Percentiles rank a stretch among this genome's conserved stretches.
phyloP scores from a whole-genome alignment of 2,888 invertebrate genomes.

The Ichneumoninae sp. region DNA sequence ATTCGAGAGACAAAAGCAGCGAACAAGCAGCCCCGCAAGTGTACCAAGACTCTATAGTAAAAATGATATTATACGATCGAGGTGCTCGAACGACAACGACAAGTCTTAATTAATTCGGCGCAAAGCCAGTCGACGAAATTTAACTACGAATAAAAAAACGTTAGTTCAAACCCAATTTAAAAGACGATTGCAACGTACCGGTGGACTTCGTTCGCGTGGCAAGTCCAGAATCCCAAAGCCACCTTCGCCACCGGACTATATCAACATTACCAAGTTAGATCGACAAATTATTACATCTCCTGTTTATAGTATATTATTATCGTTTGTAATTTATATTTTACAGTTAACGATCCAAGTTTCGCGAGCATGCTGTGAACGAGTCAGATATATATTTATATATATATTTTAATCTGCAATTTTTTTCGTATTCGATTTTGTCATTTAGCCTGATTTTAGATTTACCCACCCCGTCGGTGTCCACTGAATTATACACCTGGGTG shows the following conservation, averaged over 20 bases:
- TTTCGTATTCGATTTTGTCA: conserved; percentile 10
- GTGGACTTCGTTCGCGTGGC: conserved; percentile 82
- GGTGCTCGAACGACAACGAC: background rate
- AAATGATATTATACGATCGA: conserved; percentile 6
- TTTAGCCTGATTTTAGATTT: conserved; percentile 53
- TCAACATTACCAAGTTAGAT: conserved; percentile 78
- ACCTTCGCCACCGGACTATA: conserved; percentile 83
- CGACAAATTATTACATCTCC: conserved; percentile 47
- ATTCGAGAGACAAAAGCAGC: conserved; percentile 29
- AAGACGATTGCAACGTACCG: conserved; percentile 79
- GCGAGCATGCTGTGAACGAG: conserved; percentile 50
- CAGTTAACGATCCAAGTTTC: conserved; percentile 30
- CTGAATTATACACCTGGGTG: conserved; percentile 77
- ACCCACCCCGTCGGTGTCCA: conserved; percentile 78
- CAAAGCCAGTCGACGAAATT: conserved; percentile 61
- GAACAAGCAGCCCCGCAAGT: conserved; percentile 32
- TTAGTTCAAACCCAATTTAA: conserved; percentile 16
- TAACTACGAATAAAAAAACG: conserved; percentile 41
- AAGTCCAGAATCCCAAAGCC: conserved; percentile 83
- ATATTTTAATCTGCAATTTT: conserved; percentile 5
- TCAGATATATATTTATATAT: background rate
- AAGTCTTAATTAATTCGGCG: conserved; percentile 22
- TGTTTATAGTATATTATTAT: conserved; percentile 29
- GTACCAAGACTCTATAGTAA: conserved; percentile 2
- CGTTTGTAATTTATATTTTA: conserved; percentile 23